phyloP scores from a whole-genome alignment of 2,888 invertebrate genomes.

The Glomeris marginata region DNA sequence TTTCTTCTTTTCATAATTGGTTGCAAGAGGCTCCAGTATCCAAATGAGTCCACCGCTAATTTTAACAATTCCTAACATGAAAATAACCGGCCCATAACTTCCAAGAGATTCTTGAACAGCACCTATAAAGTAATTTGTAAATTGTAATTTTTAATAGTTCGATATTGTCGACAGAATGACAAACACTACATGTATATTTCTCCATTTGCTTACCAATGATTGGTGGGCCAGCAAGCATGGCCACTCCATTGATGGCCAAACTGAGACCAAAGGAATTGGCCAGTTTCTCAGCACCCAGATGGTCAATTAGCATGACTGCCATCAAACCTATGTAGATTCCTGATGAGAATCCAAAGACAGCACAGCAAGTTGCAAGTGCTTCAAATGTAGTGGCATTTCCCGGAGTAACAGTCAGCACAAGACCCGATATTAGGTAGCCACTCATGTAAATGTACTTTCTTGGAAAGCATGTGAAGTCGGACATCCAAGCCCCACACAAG shows the following conservation, averaged over 20 bases:
- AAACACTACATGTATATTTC: neutral
- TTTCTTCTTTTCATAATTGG: constrained; percentile 10
- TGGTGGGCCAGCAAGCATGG: constrained; percentile 67
- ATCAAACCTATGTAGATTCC: constrained; percentile 74
- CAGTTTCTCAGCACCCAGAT: constrained; percentile 66
- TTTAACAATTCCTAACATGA: constrained; percentile 53
- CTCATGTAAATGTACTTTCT: constrained; percentile 70
- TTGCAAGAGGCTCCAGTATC: constrained; percentile 50
- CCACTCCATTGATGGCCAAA: constrained; percentile 63
- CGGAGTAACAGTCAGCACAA: constrained; percentile 55
- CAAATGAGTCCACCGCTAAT: constrained; percentile 56
- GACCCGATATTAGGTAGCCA: constrained; percentile 58
- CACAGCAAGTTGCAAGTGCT: constrained; percentile 48
- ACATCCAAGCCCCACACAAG: constrained; percentile 69
- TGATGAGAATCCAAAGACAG: constrained; percentile 63
- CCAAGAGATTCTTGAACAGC: constrained; percentile 12
- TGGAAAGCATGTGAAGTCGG: constrained; percentile 57
- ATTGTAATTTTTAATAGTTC: neutral
- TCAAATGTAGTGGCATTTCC: constrained; percentile 36
- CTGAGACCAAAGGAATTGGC: constrained; percentile 77
- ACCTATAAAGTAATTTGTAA: constrained; percentile 9
- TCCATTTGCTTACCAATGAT: constrained; percentile 43
- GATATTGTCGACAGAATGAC: neutral
- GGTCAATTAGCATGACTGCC: constrained; percentile 74
- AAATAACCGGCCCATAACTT: constrained; percentile 51